Conservation (phyloP, 1,140 invertebrate species). For the Maconellicoccus hirsutus region DNA sequence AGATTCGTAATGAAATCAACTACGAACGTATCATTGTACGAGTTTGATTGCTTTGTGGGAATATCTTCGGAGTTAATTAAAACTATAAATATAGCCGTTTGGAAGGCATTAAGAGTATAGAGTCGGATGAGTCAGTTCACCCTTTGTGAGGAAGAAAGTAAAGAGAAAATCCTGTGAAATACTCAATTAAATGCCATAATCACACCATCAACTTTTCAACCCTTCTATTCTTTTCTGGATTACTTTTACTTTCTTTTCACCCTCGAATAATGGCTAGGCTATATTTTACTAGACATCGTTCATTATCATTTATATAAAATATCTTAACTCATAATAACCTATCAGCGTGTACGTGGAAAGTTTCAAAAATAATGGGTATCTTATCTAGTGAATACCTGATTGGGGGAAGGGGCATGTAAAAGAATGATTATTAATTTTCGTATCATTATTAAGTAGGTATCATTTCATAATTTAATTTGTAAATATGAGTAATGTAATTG, state of each 20-base stretch:
- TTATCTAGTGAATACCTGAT: too few relatives aligned
- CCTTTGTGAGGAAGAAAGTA: neutral
- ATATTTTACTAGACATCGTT: neutral
- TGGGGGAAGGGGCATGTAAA: too few relatives aligned
- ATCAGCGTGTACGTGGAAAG: too few relatives aligned
- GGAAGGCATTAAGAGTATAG: neutral
- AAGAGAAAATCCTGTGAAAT: neutral
- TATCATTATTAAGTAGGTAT: too few relatives aligned
- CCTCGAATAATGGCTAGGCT: neutral
- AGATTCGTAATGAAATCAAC: too few relatives aligned
- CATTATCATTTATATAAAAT: constrained; percentile 10
- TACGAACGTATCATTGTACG: too few relatives aligned
- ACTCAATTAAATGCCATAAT: constrained; percentile 9
- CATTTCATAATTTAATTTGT: too few relatives aligned
- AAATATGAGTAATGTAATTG: too few relatives aligned
- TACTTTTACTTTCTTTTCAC: neutral
- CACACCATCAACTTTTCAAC: neutral
- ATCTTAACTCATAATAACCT: neutral
- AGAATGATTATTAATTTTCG: too few relatives aligned
- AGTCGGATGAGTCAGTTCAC: neutral
- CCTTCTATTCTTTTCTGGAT: neutral
- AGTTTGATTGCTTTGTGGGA: neutral
- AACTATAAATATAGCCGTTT: neutral
- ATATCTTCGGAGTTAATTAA: neutral
- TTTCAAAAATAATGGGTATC: too few relatives aligned